These are phyloP conservation scores for Neuroscelio doddi DNA, from an alignment of 2,888 invertebrate species.

Conservation along the genomic window DNA sequence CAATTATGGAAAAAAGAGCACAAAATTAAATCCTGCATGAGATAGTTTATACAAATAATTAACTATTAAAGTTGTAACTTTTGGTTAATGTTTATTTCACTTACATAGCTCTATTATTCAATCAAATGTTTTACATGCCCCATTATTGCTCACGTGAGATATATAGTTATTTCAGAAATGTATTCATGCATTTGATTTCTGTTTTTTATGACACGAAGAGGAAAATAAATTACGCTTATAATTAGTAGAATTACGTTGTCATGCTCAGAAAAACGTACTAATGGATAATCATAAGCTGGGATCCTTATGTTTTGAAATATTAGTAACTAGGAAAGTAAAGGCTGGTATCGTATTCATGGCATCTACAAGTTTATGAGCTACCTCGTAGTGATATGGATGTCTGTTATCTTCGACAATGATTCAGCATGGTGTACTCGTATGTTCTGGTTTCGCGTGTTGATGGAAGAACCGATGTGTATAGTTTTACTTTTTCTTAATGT, in stretches of 20 bases:
- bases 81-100: neutral
- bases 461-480: conserved; percentile 11
- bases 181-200: no score
- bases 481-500: conserved; percentile 19
- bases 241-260: neutral
- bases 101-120: neutral
- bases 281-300: no score
- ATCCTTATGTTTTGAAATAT: conserved; percentile 2
- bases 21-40: neutral
- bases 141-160: no score
- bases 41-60: neutral
- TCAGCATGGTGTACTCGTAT: conserved; percentile 14
- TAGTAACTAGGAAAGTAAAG: conserved; percentile 9
- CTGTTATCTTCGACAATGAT: conserved; percentile 27
- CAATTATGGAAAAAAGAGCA: neutral
- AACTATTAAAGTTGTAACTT: neutral
- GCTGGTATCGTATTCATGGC: conserved; percentile 19
- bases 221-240: neutral
- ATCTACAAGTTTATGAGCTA: conserved; percentile 15
- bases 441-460: conserved; percentile 34
- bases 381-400: conserved; percentile 9
- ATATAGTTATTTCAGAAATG: no score
- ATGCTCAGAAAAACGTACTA: conserved; percentile 1
- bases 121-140: no score
- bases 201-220: no score